Evolutionary conservation across 2,797 vertebrate species (phyloP).

Genomic region (Acipenser oxyrinchus): DNA sequence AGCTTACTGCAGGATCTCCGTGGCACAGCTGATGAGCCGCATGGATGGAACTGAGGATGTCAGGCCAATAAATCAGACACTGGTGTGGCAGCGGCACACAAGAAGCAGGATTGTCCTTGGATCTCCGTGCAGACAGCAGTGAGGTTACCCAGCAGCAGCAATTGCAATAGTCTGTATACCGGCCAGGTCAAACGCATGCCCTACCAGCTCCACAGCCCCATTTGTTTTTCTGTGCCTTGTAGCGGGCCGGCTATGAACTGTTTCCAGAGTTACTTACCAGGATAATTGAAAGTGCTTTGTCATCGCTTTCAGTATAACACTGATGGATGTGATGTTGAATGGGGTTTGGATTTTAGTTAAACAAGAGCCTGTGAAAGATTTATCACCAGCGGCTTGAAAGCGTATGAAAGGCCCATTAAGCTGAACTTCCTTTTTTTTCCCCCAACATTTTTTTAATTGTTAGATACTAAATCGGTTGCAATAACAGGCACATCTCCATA

Average conservation of each 20-base stretch:
- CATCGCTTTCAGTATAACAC: slow-evolving; percentile 80
- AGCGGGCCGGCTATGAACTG: slow-evolving; percentile 64
- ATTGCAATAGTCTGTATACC: slow-evolving; percentile 13
- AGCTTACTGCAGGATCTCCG: slow-evolving; percentile 52
- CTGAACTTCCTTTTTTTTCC: slow-evolving; percentile 44
- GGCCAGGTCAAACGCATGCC: slow-evolving; percentile 56
- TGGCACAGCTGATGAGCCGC: slow-evolving; percentile 53
- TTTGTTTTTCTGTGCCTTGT: slow-evolving; percentile 40
- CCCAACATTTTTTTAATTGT: slow-evolving; percentile 58
- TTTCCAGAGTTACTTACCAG: slow-evolving; percentile 71
- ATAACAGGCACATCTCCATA: neutral
- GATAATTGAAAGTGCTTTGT: slow-evolving; percentile 83
- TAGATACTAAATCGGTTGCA: slow-evolving; percentile 57
- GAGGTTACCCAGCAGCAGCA: slow-evolving; percentile 41
- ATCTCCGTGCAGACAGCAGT: slow-evolving; percentile 45
- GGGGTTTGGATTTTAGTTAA: slow-evolving; percentile 87
- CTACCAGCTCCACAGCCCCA: slow-evolving; percentile 43
- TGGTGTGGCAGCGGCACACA: slow-evolving; percentile 58
- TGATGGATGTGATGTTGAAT: slow-evolving; percentile 89
- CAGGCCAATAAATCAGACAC: slow-evolving; percentile 65
- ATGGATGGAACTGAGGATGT: slow-evolving; percentile 61
- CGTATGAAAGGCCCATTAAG: slow-evolving; percentile 71
- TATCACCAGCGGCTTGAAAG: slow-evolving; percentile 71
- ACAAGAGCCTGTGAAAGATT: slow-evolving; percentile 73
- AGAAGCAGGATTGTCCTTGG: slow-evolving; percentile 67